Evolutionary conservation across 2,888 invertebrate genomes (phyloP), one percentile per base, ranked within the genome.

Genomic region (Phengaris alcon): DNA sequence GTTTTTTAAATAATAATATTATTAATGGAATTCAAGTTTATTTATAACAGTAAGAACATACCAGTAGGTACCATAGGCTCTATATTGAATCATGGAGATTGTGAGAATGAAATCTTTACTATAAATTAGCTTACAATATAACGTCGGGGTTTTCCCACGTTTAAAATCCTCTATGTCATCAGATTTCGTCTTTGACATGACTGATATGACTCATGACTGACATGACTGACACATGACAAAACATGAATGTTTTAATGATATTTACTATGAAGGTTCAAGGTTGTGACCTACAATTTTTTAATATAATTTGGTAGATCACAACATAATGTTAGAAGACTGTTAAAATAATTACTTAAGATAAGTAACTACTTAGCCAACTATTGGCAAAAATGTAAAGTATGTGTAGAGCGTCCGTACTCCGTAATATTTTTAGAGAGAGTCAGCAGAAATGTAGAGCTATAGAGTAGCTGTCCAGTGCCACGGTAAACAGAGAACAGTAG

Each of bases 111-210:
- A 72, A 54, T 72, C 12, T 52, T 70, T 70, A 35, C 12, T 44
- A 35, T 52, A 52, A 72, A 72, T 72, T 72, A 52, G 35, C 51
- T 54, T 72, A 72, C 48, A 75, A 55, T 68, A 69, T 68, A 69
- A 64, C 74, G 69, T 74, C 57, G 73, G 52, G 12, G 74, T 78
- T 76, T 77, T 77, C 78, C 77, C 78, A 78, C 77, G 77, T 76
- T 78, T 76, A 76, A 55, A 3, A 57, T 6, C 73, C 6, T 51
- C 12, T 48, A 54, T 72, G 72, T 52, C 52, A 72, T 72, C 52
- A 72, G 15, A 72, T 51, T 52, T 52, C 52, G n/a, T n/a, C n/a
- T n/a, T n/a, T n/a, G n/a, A n/a, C n/a, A n/a, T n/a, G n/a, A n/a
- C n/a, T n/a, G n/a, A n/a, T n/a, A n/a, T n/a, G n/a, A n/a, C n/a